Percentiles rank a stretch among this genome's conserved stretches.
phyloP scores from a whole-genome alignment of 2,113 vertebrate species.

The Cynoglossus semilaevis region DNA sequence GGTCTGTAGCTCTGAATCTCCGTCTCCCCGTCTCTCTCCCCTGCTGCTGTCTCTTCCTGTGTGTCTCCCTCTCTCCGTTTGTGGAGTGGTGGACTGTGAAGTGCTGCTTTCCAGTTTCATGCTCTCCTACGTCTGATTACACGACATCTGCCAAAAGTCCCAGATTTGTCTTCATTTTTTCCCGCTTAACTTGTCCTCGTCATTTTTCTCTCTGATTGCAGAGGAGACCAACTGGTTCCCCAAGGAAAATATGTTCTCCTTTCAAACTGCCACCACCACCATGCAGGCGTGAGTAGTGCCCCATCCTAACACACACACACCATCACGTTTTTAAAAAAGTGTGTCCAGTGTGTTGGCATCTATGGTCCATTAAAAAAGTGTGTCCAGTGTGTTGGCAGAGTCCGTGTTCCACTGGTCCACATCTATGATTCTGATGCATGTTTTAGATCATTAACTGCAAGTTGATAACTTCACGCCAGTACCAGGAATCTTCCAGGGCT shows the following conservation, averaged over 20 bases:
- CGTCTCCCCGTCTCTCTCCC: slow-evolving; percentile 58
- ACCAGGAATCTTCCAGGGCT: slow-evolving; percentile 4
- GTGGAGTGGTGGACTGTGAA: slow-evolving; percentile 71
- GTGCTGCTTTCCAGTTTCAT: slow-evolving; percentile 55
- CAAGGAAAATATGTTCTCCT: slow-evolving; percentile 96
- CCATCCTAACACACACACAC: background rate
- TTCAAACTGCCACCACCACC: slow-evolving; percentile 96
- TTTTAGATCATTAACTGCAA: slow-evolving; percentile 26
- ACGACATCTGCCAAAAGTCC: slow-evolving; percentile 2
- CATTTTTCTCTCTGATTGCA: slow-evolving; percentile 65
- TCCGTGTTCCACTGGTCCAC: background rate
- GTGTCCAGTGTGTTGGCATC: background rate
- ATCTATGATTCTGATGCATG: slow-evolving; percentile 15
- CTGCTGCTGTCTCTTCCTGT: slow-evolving; percentile 66
- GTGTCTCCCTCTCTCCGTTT: slow-evolving; percentile 74
- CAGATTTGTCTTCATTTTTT: background rate
- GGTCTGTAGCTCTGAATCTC: slow-evolving; percentile 69
- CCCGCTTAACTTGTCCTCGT: slow-evolving; percentile 7
- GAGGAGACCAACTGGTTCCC: slow-evolving; percentile 96
- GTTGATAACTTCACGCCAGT: slow-evolving; percentile 17
- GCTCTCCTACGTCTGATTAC: slow-evolving; percentile 32
- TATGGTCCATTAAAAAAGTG: slow-evolving; percentile 3
- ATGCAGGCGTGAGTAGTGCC: slow-evolving; percentile 94
- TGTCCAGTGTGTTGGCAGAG: background rate
- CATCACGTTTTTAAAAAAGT: slow-evolving; percentile 3